Evolutionary conservation across 1,140 invertebrate species (phyloP).

Genomic region (Ceratina australensis): DNA sequence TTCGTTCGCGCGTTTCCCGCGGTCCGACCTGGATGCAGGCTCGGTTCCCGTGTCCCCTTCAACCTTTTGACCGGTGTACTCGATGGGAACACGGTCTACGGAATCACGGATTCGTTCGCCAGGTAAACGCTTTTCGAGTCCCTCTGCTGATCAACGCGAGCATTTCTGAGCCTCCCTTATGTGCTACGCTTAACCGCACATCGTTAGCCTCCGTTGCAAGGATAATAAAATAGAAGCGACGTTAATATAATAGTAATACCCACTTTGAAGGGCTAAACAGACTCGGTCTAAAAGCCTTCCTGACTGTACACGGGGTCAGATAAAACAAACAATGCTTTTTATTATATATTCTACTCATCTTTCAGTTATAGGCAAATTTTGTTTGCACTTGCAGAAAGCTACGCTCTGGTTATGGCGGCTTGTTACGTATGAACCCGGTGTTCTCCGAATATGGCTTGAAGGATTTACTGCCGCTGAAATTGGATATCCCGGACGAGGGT

Average conservation of each 20-base stretch:
- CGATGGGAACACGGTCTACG: constrained; percentile 92
- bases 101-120: constrained; percentile 87
- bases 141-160: too few relatives aligned
- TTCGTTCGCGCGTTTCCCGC: constrained; percentile 93
- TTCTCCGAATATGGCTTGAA: constrained; percentile 93
- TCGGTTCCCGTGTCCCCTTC: constrained; percentile 89
- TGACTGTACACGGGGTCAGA: too few relatives aligned
- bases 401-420: constrained; percentile 87
- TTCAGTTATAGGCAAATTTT: neutral
- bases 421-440: constrained; percentile 92
- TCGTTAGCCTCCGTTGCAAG: too few relatives aligned
- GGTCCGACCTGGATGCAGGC: constrained; percentile 88
- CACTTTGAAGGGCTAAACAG: too few relatives aligned
- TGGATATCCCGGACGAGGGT: constrained; percentile 95
- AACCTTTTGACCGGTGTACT: constrained; percentile 91
- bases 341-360: too few relatives aligned
- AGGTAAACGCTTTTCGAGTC: constrained; percentile 81
- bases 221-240: too few relatives aligned
- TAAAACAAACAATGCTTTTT: too few relatives aligned
- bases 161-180: too few relatives aligned
- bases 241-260: too few relatives aligned
- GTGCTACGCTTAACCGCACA: too few relatives aligned
- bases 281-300: too few relatives aligned
- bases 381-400: constrained; percentile 82
- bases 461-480: constrained; percentile 92